Conservation (phyloP, 2,888 invertebrate species). For the Drosophila seclusa region DNA sequence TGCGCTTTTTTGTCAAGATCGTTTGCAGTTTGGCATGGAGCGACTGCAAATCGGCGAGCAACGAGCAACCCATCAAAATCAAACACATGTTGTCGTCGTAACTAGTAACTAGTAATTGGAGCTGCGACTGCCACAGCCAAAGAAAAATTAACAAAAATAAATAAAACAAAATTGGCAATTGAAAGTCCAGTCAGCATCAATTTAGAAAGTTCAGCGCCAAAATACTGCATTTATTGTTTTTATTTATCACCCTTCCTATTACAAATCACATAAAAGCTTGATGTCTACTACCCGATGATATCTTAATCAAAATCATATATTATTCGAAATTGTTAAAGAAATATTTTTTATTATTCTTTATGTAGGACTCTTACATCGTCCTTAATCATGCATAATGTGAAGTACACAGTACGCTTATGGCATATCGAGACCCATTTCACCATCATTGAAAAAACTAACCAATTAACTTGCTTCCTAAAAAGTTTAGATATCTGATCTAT, state of each 20-base stretch:
- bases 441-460: neutral
- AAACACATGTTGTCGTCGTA: conserved; percentile 56
- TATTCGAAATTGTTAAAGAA: neutral
- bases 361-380: neutral
- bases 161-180: conserved; percentile 1
- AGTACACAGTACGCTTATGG: neutral
- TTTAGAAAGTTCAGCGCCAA: conserved; percentile 1
- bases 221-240: neutral
- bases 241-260: neutral
- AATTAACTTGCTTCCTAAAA: neutral
- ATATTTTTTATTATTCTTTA: neutral
- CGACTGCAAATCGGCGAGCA: neutral
- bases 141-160: conserved; percentile 1
- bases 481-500: neutral
- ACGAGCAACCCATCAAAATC: conserved; percentile 49
- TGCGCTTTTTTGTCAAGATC: conserved; percentile 57
- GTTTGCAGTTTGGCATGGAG: conserved; percentile 29
- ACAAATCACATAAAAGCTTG: neutral
- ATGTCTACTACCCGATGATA: neutral
- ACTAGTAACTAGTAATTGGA: conserved; percentile 16
- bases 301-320: neutral
- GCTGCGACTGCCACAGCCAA: neutral
- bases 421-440: neutral
- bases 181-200: neutral
- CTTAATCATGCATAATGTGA: neutral